Conservation (phyloP, 2,113 vertebrate species). For the Crotalus viridis region DNA sequence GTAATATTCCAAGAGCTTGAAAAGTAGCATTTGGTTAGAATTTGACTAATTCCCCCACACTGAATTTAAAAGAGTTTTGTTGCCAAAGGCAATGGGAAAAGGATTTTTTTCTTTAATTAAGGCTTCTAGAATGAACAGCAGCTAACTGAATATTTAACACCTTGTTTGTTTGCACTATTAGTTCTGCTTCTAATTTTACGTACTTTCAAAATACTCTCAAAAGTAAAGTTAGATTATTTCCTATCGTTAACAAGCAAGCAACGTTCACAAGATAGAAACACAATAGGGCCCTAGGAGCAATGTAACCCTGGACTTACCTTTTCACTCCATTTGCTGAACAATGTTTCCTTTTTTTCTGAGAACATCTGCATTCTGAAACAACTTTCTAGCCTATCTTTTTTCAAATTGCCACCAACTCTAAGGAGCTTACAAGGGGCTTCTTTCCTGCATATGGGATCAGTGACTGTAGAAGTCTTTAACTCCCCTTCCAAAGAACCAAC, state of each 20-base stretch:
- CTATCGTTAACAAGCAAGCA: slow-evolving; percentile 18
- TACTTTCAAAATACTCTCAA: neutral
- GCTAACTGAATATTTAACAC: neutral
- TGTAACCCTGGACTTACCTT: slow-evolving; percentile 75
- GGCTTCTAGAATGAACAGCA: slow-evolving; percentile 15
- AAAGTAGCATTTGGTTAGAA: neutral
- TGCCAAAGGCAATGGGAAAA: slow-evolving; percentile 5
- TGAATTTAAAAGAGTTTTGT: slow-evolving; percentile 20
- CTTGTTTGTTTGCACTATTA: neutral
- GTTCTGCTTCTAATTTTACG: neutral
- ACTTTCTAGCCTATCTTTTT: slow-evolving; percentile 66
- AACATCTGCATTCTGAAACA: slow-evolving; percentile 66
- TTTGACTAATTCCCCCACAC: neutral
- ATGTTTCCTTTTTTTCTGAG: slow-evolving; percentile 37
- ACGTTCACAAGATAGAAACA: neutral
- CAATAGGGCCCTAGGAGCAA: slow-evolving; percentile 39
- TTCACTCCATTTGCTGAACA: slow-evolving; percentile 62
- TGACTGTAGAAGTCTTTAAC: slow-evolving; percentile 74
- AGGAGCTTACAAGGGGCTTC: slow-evolving; percentile 55
- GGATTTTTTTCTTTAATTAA: neutral
- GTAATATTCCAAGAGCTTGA: neutral
- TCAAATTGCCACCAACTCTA: slow-evolving; percentile 38
- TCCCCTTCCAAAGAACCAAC: slow-evolving; percentile 75
- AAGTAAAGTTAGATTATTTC: slow-evolving; percentile 2
- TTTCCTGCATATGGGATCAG: slow-evolving; percentile 72